Conservation (phyloP, 2,797 vertebrate genomes). For the Falco rusticolus region DNA sequence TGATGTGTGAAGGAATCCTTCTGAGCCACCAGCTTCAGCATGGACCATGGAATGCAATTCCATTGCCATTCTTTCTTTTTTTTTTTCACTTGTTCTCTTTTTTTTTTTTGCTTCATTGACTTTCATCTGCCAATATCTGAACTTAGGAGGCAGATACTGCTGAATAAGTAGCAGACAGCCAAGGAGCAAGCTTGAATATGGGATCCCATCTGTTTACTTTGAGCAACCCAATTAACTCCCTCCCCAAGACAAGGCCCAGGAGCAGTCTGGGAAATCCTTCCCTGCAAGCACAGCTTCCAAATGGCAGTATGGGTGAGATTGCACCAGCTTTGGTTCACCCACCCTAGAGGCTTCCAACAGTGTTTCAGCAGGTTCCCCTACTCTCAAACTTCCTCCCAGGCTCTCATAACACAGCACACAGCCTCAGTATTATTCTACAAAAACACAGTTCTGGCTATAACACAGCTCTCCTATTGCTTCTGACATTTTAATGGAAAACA, state of each 20-base stretch:
- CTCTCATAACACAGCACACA: background rate
- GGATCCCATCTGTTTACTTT: background rate
- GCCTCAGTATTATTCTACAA: background rate
- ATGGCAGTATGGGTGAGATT: background rate
- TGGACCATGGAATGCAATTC: background rate
- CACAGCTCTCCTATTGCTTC: background rate
- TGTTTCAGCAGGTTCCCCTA: background rate
- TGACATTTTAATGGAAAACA: background rate
- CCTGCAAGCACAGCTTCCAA: background rate
- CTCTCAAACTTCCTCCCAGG: background rate
- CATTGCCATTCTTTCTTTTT: background rate
- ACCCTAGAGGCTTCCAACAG: background rate
- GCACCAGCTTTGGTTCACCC: background rate
- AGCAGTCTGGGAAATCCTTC: background rate
- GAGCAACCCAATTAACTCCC: background rate
- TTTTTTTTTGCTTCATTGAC: background rate
- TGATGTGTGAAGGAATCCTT: background rate
- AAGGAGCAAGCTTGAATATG: background rate
- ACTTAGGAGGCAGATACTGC: background rate
- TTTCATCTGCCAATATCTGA: conserved; percentile 18
- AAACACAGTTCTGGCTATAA: background rate
- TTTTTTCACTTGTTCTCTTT: background rate
- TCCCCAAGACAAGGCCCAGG: background rate
- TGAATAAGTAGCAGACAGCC: conserved; percentile 13
- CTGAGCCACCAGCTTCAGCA: background rate